Evolutionary conservation across 2,113 vertebrate genomes (phyloP), one percentile per base, ranked within the genome.

Genomic region (Leucosticte australis): DNA sequence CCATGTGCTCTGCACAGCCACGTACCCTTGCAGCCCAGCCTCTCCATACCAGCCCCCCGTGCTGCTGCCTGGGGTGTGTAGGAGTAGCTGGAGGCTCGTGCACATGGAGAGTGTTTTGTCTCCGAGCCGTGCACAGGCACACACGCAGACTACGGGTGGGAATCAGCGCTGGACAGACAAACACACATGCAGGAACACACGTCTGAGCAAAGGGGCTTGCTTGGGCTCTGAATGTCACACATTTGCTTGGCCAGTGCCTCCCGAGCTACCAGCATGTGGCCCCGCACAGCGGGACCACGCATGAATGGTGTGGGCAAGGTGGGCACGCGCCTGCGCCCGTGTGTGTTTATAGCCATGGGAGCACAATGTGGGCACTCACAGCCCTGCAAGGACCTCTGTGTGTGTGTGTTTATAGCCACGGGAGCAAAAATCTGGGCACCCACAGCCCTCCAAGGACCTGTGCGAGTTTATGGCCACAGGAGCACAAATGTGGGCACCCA

Each of bases 41-140:
- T 50, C 76, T 28, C 67, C 90, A 63, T 44, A 11, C 42, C 59
- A 67, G 71, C 11, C 2, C 42, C 70, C 44, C 2, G 4, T 85
- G 68, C 85, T 91, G 83, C 90, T 86, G 85, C 9, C 55, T 33
- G 63, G 63, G 71, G 1, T 44, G 78, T 56, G 90, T 90, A 11
- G 57, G 87, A 83, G 93, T 80, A 90, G 92, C 79, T 83, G 83
- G 47, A 89, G 56, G 56, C 73, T 81, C 55, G 64, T 78, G 87
- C 81, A 78, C 59, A 84, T 37, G 73, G 17, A 62, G 74, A 53
- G 64, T 13, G 47, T 77, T 88, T 87, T 63, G 55, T 78, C 55
- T 80, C 79, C 11, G 17, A 53, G 90, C 67, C 6, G 47, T 56
- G 76, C 80, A 46, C 24, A 7, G 56, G 8, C 6, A 47, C 27